Evolutionary conservation across 2,113 vertebrate genomes (phyloP).

Genomic region (Tragulus kanchil): DNA sequence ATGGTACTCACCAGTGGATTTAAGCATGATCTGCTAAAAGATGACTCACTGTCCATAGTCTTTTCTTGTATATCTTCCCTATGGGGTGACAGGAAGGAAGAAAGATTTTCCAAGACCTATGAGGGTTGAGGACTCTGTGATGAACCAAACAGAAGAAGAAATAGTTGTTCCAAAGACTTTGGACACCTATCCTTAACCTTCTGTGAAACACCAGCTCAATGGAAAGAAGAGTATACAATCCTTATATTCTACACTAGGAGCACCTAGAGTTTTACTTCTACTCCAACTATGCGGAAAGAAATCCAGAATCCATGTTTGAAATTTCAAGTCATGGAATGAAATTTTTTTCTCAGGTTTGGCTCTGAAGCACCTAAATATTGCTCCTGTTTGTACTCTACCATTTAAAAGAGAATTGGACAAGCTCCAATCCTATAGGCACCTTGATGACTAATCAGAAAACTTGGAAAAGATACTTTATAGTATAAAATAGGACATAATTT

Average conservation of each 20-base stretch:
- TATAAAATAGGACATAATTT: neutral
- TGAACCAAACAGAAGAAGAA: neutral
- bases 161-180: neutral
- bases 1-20: neutral
- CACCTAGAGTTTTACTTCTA: neutral
- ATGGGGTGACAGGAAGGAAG: neutral
- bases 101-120: neutral
- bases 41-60: neutral
- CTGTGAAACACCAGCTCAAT: neutral
- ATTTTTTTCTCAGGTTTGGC: neutral
- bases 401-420: neutral
- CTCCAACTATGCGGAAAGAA: neutral
- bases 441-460: neutral
- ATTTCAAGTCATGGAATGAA: neutral
- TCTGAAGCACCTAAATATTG: neutral
- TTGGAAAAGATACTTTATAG: neutral
- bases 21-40: neutral
- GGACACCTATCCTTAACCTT: neutral
- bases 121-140: neutral
- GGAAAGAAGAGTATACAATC: neutral
- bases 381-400: neutral
- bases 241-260: neutral
- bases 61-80: neutral
- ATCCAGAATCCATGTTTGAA: neutral
- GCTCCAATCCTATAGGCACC: neutral